These are phyloP conservation scores for Nicator chloris DNA, from an alignment of 2,113 vertebrate species.

Conservation along the genomic window DNA sequence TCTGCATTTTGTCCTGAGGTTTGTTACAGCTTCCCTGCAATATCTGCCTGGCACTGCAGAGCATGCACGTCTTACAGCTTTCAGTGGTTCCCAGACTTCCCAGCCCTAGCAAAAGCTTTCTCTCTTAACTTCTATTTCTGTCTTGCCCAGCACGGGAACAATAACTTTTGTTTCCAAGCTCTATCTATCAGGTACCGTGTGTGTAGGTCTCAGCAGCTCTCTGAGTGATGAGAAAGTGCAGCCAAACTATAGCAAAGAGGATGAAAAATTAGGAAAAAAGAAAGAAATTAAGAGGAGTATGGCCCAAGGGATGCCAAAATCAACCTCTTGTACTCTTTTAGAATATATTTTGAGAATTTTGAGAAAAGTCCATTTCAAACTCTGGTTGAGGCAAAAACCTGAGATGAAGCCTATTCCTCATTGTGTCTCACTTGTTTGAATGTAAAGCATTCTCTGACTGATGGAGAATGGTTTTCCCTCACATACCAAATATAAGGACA, in stretches of 20 bases:
- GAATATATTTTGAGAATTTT: background rate
- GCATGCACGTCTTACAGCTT: background rate
- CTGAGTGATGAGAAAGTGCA: background rate
- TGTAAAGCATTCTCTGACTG: background rate
- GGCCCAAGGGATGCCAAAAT: background rate
- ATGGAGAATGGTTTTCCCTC: background rate
- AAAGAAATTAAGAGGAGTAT: background rate
- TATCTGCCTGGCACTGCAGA: background rate
- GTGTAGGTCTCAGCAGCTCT: background rate
- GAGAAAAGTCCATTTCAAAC: background rate
- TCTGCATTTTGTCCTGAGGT: background rate
- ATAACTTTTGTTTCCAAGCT: background rate
- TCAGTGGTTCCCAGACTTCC: background rate
- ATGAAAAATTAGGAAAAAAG: background rate
- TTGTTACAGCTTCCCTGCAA: background rate
- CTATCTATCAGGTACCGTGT: background rate
- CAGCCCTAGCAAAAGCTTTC: background rate
- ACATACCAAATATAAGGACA: background rate
- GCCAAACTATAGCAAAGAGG: background rate
- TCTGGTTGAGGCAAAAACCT: background rate
- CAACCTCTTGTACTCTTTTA: background rate
- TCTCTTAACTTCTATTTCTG: background rate
- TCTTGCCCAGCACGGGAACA: background rate
- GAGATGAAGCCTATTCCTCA: background rate
- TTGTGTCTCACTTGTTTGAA: background rate